Evolutionary conservation across 2,888 invertebrate genomes (phyloP).

Genomic region (Drosophila nr. perissopoda): DNA sequence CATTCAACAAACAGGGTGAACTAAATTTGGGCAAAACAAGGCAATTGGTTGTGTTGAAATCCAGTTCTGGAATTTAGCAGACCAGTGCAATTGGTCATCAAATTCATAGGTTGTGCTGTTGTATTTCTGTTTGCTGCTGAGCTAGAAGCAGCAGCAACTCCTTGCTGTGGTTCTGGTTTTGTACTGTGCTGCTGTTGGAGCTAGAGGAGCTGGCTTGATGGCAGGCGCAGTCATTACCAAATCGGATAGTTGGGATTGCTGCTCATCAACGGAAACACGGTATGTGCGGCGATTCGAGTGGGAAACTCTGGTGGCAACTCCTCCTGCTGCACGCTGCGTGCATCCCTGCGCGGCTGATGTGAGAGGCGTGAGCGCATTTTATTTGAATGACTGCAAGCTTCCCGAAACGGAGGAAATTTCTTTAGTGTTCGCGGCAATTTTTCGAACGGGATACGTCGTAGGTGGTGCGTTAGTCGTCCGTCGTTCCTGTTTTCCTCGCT

Average conservation of each 20-base stretch:
- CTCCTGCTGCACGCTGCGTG: constrained; percentile 72
- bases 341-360: constrained; percentile 64
- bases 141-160: neutral
- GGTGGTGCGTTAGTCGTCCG: constrained; percentile 20
- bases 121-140: neutral
- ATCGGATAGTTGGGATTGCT: constrained; percentile 83
- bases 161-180: constrained; percentile 5
- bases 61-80: too few relatives aligned
- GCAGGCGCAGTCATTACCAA: constrained; percentile 60
- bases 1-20: too few relatives aligned
- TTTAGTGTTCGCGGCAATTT: too few relatives aligned
- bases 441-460: too few relatives aligned
- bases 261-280: constrained; percentile 82
- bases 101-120: constrained; percentile 74
- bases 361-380: constrained; percentile 66
- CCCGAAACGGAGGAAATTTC: constrained; percentile 25
- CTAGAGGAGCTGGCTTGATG: neutral
- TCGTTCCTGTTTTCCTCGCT: constrained; percentile 1
- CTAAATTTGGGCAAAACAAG: constrained; percentile 85
- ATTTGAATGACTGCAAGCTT: constrained; percentile 47
- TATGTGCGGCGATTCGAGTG: constrained; percentile 86
- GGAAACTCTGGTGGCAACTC: constrained; percentile 83
- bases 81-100: constrained; percentile 84
- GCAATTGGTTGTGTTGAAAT: neutral
- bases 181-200: constrained; percentile 2